Evolutionary conservation across 2,113 vertebrate genomes (phyloP).

Genomic region (Pygoscelis adeliae): DNA sequence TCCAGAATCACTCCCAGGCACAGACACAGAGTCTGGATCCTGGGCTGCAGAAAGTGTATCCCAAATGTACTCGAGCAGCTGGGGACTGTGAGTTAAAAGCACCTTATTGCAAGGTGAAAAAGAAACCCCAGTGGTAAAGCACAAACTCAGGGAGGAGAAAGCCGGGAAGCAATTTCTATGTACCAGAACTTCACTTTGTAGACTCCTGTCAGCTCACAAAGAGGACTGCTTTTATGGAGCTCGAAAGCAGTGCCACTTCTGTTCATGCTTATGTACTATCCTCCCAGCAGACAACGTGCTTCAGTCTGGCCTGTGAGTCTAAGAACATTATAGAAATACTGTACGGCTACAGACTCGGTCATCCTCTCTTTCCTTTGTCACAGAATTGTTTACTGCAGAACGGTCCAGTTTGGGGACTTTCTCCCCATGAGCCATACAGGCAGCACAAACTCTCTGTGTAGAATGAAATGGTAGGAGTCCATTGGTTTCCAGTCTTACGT

Average conservation of each 20-base stretch:
- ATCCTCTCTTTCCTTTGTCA: not conserved
- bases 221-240: not conserved
- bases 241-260: not conserved
- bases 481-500: not conserved
- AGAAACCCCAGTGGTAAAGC: not conserved
- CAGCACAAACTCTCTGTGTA: not conserved
- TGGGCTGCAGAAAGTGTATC: not conserved
- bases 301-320: not conserved
- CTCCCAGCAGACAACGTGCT: not conserved
- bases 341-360: accelerated
- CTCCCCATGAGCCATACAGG: not conserved
- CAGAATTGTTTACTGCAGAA: not conserved
- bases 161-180: not conserved
- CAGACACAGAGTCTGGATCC: not conserved
- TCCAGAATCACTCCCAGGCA: not conserved
- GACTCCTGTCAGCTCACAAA: not conserved
- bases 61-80: not conserved
- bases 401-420: not conserved
- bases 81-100: not conserved
- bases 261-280: not conserved
- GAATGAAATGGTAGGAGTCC: not conserved
- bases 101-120: not conserved
- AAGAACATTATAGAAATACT: not conserved
- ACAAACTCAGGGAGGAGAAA: not conserved
- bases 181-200: not conserved